These are phyloP conservation scores for Poeciliopsis infans DNA, from an alignment of 2,797 vertebrate species.

Conservation along the genomic window DNA sequence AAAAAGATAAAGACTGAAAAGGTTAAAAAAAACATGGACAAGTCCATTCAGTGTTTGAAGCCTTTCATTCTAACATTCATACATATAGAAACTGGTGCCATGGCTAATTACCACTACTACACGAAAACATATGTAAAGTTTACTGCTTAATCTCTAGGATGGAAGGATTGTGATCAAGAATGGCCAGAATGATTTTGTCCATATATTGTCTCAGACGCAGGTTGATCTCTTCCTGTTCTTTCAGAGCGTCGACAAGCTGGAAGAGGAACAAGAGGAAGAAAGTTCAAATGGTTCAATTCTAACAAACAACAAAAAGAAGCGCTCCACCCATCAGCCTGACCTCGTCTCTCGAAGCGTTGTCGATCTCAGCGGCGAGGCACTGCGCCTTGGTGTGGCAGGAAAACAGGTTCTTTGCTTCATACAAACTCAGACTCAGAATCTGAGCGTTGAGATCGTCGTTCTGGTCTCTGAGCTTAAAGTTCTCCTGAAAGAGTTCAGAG, in stretches of 20 bases:
- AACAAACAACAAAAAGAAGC: not conserved
- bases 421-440: constrained; percentile 95
- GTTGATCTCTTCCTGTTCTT: constrained; percentile 98
- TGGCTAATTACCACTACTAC: constrained; percentile 13
- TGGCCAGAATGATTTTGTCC: constrained; percentile 98
- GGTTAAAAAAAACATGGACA: not conserved
- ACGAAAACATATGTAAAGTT: constrained; percentile 29
- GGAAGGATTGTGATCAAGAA: constrained; percentile 96
- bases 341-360: constrained; percentile 96
- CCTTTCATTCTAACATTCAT: constrained; percentile 6
- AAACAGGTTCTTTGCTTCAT: constrained; percentile 96
- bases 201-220: constrained; percentile 94
- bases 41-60: not conserved
- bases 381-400: constrained; percentile 95
- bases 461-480: constrained; percentile 93
- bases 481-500: constrained; percentile 81
- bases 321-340: constrained; percentile 68
- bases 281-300: not conserved
- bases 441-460: constrained; percentile 97
- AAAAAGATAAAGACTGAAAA: not conserved
- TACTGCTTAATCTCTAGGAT: constrained; percentile 97
- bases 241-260: constrained; percentile 94
- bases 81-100: not conserved
- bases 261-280: constrained; percentile 16
- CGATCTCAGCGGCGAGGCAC: constrained; percentile 96